A percentile compares a stretch with the other conserved stretches of the same genome.
Conservation (phyloP, 2,797 vertebrate species). For the Rhinichthys osculus region DNA sequence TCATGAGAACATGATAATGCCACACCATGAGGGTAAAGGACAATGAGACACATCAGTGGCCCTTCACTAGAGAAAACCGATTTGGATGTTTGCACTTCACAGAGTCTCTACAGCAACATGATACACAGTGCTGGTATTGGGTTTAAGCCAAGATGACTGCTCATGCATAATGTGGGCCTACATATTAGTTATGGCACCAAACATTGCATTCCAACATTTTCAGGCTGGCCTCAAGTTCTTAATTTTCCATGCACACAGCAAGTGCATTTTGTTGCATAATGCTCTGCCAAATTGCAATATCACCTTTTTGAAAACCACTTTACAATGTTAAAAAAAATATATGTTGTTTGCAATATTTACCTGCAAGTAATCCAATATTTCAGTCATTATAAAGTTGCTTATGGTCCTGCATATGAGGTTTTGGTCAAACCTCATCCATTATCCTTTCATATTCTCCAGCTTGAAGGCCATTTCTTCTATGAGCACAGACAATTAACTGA, state of each 20-base stretch:
- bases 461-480: background rate
- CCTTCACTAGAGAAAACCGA: conserved; percentile 27
- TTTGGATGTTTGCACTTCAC: conserved; percentile 43
- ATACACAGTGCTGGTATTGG: conserved; percentile 53
- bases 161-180: conserved; percentile 13
- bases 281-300: background rate
- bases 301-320: background rate
- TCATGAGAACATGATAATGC: conserved; percentile 29
- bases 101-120: conserved; percentile 46
- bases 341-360: background rate
- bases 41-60: conserved; percentile 15
- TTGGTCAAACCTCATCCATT: background rate
- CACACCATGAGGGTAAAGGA: conserved; percentile 2
- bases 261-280: conserved; percentile 3
- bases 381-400: background rate
- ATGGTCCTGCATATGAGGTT: background rate
- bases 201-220: background rate
- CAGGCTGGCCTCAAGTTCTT: background rate
- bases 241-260: conserved; percentile 3
- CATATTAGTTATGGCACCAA: conserved; percentile 1
- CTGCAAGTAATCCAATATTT: background rate
- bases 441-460: conserved; percentile 1
- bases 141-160: conserved; percentile 24
- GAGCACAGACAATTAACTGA: conserved; percentile 7
- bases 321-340: background rate